Base-by-base conservation (phyloP, 2,888 invertebrate genomes). In the Athetis lepigone region DNA sequence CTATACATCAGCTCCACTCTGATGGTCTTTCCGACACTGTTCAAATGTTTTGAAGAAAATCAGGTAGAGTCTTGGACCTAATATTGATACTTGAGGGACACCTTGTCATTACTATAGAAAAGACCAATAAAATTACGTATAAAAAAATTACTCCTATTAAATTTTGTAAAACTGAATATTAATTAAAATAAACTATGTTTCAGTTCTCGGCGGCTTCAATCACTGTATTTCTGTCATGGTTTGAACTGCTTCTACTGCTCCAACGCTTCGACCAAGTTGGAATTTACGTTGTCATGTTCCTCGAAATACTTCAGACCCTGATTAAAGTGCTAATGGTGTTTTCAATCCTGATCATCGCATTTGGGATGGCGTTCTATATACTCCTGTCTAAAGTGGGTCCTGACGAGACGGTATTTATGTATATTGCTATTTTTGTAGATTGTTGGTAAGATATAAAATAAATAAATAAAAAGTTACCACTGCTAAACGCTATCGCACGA, bases 271-370 rank as follows among this genome's bases (percentile, higher is more conserved):
- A 97, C 87, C 97, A 97, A 94, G 97, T 98, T 63, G 98, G 98
- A 58, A 98, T 98, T 82, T 98, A 98, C 90, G 98, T 98, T 40
- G 98, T 98, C 18, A 98, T 98, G 98, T 98, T 98, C 85, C 92
- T 98, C 81, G 98, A 98, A 92, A 98, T 98, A 45, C 91, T 98
- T 66, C 97, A 97, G 87, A 98, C 98, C 0, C 95, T 98, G 11
- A 96, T 98, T 51, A 97, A 98, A 94, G 98, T 98, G 21, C 90
- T 98, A 55, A 95, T 97, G 92, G 97, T 98, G 50, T 98, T 98
- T 91, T 98, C 98, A 0, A 98, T 98, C 75, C 95, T 98, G 54
- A 98, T 98, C 79, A 97, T 98, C 79, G 98, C 98, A 0, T 98
- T 98, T 88, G 98, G 98, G 49, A 91, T 98, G 76, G 96, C 98